Percentiles rank a stretch among this genome's conserved stretches.
Evolutionary conservation across 2,888 invertebrate species (phyloP).

Genomic region (Limulus polyphemus): DNA sequence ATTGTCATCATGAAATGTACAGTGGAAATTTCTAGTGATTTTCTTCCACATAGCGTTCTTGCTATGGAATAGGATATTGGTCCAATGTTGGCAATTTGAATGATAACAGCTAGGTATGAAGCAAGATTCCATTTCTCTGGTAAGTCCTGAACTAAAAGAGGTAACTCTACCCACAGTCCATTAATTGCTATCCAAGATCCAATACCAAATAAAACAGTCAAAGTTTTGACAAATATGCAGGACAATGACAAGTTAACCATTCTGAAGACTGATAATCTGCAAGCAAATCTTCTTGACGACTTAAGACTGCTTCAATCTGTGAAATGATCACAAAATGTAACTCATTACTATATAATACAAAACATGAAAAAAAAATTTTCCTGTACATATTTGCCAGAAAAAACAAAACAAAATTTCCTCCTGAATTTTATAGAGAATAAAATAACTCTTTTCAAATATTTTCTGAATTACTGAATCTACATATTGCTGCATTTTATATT

Average conservation of each 20-base stretch:
- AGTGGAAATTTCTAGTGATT: slow-evolving; percentile 34
- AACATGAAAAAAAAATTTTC: no score
- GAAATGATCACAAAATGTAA: no score
- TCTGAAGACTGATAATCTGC: neutral
- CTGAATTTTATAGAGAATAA: no score
- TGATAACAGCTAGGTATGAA: slow-evolving; percentile 64
- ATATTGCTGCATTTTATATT: no score
- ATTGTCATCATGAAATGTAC: slow-evolving; percentile 40
- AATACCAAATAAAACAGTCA: slow-evolving; percentile 32
- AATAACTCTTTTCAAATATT: no score
- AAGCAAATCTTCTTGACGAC: no score
- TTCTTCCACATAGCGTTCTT: neutral
- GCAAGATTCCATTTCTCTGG: slow-evolving; percentile 82
- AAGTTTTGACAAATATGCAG: slow-evolving; percentile 10
- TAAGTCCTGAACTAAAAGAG: slow-evolving; percentile 60
- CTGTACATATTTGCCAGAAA: no score
- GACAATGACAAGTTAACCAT: neutral
- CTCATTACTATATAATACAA: no score
- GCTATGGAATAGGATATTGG: slow-evolving; percentile 32
- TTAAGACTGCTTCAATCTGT: no score
- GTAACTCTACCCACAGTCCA: slow-evolving; percentile 74
- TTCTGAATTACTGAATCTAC: no score
- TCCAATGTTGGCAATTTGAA: slow-evolving; percentile 9
- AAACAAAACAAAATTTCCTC: no score
- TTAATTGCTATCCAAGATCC: slow-evolving; percentile 75